Conservation (phyloP, 53 echinoderm and acorn worm genomes). For the Actinopyga echinites region DNA sequence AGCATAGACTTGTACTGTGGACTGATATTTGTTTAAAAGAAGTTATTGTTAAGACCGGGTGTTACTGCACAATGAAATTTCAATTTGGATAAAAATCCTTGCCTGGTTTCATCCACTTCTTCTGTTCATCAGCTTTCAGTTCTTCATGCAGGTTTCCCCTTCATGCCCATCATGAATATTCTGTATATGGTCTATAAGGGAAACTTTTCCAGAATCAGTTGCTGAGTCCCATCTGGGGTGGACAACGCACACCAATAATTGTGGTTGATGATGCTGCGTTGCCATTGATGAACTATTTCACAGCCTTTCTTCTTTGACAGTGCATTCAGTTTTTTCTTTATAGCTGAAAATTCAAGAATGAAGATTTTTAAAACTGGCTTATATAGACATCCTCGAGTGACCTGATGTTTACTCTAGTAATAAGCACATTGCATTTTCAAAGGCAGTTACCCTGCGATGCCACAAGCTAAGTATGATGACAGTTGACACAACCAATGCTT, state of each 20-base stretch:
- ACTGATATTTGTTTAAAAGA: not conserved
- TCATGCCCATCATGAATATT: not conserved
- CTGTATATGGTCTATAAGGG: not conserved
- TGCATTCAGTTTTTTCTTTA: not conserved
- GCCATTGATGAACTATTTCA: conserved; percentile 10
- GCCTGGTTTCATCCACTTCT: not conserved
- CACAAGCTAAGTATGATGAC: no score
- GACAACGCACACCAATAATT: conserved; percentile 6
- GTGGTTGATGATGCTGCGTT: conserved; percentile 32
- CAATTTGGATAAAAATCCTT: not conserved
- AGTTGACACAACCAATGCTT: no score
- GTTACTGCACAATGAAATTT: no score
- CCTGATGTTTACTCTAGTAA: no score
- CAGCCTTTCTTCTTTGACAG: not conserved
- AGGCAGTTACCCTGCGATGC: no score
- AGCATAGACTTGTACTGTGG: not conserved
- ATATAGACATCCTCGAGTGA: no score
- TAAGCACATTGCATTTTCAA: no score
- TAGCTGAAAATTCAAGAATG: not conserved
- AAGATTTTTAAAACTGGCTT: not conserved
- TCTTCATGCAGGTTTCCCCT: not conserved
- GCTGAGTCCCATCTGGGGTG: not conserved
- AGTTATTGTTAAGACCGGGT: not conserved
- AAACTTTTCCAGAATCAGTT: conserved; percentile 16
- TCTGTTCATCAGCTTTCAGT: not conserved